These are phyloP conservation scores for Hirtodrosophila trivittata DNA, from an alignment of 2,888 invertebrate genomes.

Conservation along the genomic window DNA sequence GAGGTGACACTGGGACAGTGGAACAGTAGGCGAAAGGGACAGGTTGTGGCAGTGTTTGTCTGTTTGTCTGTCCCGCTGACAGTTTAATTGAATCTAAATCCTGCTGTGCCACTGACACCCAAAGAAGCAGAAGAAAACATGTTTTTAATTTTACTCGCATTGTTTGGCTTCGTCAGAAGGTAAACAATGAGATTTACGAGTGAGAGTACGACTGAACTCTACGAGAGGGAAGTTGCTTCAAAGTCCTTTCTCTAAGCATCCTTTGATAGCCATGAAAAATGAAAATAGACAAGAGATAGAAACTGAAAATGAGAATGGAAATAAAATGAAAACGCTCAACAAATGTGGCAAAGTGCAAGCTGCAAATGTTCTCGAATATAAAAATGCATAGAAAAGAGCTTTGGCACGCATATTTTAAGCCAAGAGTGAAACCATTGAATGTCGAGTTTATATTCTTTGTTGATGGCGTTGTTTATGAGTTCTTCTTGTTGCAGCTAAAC, in stretches of 20 bases:
- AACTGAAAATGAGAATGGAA: conserved; percentile 33
- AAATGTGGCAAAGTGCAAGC: conserved; percentile 40
- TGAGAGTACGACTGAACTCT: too few species aligned
- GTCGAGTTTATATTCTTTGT: conserved; percentile 20
- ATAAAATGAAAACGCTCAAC: conserved; percentile 34
- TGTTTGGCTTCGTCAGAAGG: conserved; percentile 49
- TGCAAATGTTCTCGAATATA: conserved; percentile 55
- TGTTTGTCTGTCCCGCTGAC: conserved; percentile 60
- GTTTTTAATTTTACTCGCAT: conserved; percentile 64
- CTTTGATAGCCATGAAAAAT: too few species aligned
- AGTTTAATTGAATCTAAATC: conserved; percentile 77
- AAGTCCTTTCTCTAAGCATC: background rate
- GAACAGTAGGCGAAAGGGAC: background rate
- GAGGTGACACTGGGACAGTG: background rate
- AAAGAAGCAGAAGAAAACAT: conserved; percentile 45
- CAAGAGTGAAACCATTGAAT: conserved; percentile 28
- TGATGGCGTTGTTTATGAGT: background rate
- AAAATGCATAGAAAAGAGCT: conserved; percentile 40
- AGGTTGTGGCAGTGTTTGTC: background rate
- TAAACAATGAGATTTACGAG: conserved; percentile 66
- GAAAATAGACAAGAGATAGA: too few species aligned
- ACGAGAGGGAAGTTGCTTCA: background rate
- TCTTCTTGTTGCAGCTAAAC: conserved; percentile 18
- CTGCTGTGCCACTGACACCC: conserved; percentile 45
- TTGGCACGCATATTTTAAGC: conserved; percentile 35